Conservation (phyloP, 2,113 vertebrate species). For the Stegostoma tigrinum region DNA sequence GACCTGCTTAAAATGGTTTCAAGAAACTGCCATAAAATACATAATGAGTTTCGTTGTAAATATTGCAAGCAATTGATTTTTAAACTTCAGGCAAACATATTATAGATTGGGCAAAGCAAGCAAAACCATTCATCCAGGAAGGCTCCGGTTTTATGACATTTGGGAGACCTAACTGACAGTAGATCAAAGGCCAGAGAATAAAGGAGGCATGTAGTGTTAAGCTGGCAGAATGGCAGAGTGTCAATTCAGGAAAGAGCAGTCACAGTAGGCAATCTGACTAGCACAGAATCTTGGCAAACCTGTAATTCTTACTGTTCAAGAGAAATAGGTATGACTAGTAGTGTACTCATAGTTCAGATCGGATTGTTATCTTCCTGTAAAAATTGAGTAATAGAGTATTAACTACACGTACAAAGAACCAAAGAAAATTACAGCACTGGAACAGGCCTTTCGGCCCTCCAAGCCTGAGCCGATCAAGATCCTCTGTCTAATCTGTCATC, state of each 20-base stretch:
- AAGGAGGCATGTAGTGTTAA: not conserved
- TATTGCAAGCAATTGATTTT: not conserved
- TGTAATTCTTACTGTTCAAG: not conserved
- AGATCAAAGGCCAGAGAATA: not conserved
- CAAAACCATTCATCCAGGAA: not conserved
- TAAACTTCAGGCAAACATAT: not conserved
- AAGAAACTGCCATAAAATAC: not conserved
- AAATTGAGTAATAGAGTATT: not conserved
- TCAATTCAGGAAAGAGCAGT: slow-evolving; percentile 1
- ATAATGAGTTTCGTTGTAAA: not conserved
- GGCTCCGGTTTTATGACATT: not conserved
- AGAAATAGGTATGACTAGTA: not conserved
- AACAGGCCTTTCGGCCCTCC: too few relatives aligned
- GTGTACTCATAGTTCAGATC: not conserved
- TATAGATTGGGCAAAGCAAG: not conserved
- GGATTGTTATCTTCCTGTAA: not conserved
- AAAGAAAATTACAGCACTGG: too few relatives aligned
- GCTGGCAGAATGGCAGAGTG: not conserved
- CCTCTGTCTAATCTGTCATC: too few relatives aligned
- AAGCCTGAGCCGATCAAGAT: too few relatives aligned
- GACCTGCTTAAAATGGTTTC: not conserved
- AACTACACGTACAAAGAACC: too few relatives aligned
- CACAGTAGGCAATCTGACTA: not conserved
- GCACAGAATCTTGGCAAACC: slow-evolving; percentile 1
- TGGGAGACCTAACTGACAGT: not conserved